Evolutionary conservation across 2,113 vertebrate genomes (phyloP).

Genomic region (Erythrocercus mccallii): DNA sequence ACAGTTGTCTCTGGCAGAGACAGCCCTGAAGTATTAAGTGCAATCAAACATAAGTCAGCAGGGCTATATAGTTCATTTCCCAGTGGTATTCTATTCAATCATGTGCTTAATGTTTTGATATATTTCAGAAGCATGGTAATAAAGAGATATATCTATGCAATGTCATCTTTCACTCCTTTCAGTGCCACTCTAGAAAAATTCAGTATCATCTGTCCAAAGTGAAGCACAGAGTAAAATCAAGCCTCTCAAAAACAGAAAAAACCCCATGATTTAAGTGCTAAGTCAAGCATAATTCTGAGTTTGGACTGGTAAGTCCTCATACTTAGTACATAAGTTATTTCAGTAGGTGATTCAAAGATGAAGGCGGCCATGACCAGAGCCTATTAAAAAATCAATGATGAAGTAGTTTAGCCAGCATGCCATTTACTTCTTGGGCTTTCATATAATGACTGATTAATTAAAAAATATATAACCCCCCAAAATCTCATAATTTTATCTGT

Average conservation of each 20-base stretch:
- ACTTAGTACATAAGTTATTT: not conserved
- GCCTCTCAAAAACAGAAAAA: not conserved
- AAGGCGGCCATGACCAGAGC: not conserved
- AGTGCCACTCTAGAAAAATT: not conserved
- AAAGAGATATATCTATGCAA: not conserved
- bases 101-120: not conserved
- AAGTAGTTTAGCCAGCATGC: not conserved
- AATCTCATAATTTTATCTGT: not conserved
- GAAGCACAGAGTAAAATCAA: not conserved
- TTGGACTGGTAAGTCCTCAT: not conserved
- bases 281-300: not conserved
- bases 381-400: not conserved
- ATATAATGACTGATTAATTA: not conserved
- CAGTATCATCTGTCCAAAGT: not conserved
- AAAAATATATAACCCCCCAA: not conserved
- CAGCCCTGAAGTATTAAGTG: not conserved
- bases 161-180: not conserved
- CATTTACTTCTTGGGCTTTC: not conserved
- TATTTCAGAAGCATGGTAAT: not conserved
- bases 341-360: not conserved
- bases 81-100: not conserved
- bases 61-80: not conserved
- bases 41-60: not conserved
- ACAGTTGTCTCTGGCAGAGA: not conserved
- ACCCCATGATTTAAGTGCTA: not conserved